phyloP scores from a whole-genome alignment of 2,888 invertebrate genomes.

The Epicampocera succincta region DNA sequence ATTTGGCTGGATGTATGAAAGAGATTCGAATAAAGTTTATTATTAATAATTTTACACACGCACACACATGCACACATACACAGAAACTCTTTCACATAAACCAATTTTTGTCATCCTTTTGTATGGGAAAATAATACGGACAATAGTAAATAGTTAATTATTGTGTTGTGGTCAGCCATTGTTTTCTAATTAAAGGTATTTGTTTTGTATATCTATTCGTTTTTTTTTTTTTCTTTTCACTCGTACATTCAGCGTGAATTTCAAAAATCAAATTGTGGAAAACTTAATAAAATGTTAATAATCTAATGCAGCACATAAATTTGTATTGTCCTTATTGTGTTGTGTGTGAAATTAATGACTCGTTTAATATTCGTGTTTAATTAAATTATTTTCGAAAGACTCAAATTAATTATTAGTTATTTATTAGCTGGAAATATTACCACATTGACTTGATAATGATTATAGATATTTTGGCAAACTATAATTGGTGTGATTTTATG shows the following conservation, averaged over 20 bases:
- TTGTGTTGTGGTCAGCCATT: constrained; percentile 59
- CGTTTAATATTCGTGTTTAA: constrained; percentile 25
- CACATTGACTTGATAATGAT: constrained; percentile 13
- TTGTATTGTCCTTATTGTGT: constrained; percentile 31
- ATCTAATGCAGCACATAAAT: constrained; percentile 9
- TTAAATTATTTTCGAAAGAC: constrained; percentile 31
- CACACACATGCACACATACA: not conserved
- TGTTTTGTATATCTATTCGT: constrained; percentile 27
- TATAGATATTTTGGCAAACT: constrained; percentile 4
- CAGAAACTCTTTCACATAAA: not conserved
- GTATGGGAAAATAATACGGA: constrained; percentile 22
- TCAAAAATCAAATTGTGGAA: constrained; percentile 10
- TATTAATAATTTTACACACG: constrained; percentile 16
- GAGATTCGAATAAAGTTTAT: constrained; percentile 18
- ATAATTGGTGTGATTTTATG: constrained; percentile 21
- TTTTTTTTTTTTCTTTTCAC: not conserved
- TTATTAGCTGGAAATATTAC: constrained; percentile 27
- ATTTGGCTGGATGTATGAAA: constrained; percentile 23
- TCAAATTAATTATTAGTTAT: constrained; percentile 41
- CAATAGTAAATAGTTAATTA: constrained; percentile 54
- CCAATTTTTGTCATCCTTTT: not conserved
- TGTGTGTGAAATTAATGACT: constrained; percentile 44
- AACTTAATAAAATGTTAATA: constrained; percentile 43
- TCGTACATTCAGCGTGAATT: not conserved
- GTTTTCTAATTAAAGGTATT: constrained; percentile 57